Conservation (phyloP, 2,113 vertebrate species). For the Setophaga coronata region DNA sequence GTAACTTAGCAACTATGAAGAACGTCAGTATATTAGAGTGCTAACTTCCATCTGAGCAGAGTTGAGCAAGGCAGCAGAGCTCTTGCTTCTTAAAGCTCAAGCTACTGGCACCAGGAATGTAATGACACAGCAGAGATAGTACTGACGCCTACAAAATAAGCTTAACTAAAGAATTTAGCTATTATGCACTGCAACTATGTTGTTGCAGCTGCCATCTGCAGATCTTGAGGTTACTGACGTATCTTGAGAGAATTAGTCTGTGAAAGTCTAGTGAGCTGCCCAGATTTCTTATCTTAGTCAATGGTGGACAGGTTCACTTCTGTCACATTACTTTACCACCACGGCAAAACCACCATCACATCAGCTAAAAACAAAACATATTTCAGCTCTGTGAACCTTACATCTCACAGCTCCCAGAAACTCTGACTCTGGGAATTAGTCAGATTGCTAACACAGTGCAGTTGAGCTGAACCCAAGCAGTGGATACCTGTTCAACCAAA, state of each 20-base stretch:
- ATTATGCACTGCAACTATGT: background rate
- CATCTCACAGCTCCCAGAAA: background rate
- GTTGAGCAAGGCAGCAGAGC: background rate
- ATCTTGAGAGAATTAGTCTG: background rate
- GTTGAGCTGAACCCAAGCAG: background rate
- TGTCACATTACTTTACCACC: background rate
- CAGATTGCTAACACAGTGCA: background rate
- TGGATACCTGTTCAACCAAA: background rate
- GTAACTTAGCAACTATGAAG: background rate
- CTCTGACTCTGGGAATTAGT: background rate
- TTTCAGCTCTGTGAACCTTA: background rate
- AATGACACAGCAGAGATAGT: conserved; percentile 28
- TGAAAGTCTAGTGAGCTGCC: background rate
- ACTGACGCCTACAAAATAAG: background rate
- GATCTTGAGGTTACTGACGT: background rate
- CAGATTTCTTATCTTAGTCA: background rate
- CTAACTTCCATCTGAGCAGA: background rate
- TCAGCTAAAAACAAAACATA: background rate
- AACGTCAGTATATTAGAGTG: background rate
- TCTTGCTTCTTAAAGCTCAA: background rate
- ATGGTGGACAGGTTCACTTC: background rate
- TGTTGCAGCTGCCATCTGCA: conserved; percentile 8
- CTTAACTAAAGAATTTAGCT: background rate
- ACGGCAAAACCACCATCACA: background rate
- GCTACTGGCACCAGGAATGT: background rate